Conservation (phyloP, 1,140 invertebrate genomes). For the Pseudomyrmex flavicornis region DNA sequence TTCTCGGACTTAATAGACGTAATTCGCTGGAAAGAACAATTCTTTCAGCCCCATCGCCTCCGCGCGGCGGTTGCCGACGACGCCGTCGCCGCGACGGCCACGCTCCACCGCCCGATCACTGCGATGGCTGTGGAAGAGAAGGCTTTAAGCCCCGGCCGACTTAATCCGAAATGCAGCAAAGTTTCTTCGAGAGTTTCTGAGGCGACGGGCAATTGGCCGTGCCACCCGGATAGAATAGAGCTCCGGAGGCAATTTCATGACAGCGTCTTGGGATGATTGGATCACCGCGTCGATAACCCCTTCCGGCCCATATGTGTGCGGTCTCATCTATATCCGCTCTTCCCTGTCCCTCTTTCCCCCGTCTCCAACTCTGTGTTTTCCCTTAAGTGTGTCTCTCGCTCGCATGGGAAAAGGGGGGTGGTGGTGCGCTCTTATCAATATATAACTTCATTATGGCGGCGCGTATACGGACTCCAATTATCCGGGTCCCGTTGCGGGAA, state of each 20-base stretch:
- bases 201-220: constrained; percentile 78
- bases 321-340: not conserved
- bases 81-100: constrained; percentile 56
- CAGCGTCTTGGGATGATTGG: constrained; percentile 82
- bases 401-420: not conserved
- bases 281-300: constrained; percentile 79
- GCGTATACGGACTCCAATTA: constrained; percentile 76
- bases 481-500: constrained; percentile 65
- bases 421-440: constrained; percentile 72
- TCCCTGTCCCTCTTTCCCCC: not conserved
- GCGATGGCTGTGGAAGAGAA: constrained; percentile 24
- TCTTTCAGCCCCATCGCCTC: constrained; percentile 69
- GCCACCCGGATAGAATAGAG: constrained; percentile 78
- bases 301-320: constrained; percentile 56
- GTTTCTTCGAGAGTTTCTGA: constrained; percentile 73
- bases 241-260: constrained; percentile 81
- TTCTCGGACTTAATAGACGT: constrained; percentile 61
- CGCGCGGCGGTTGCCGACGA: constrained; percentile 15
- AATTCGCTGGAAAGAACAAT: constrained; percentile 69
- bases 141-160: constrained; percentile 69
- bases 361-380: constrained; percentile 7
- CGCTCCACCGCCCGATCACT: constrained; percentile 61
- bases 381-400: not conserved
- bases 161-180: constrained; percentile 80
- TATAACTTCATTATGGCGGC: constrained; percentile 76